Base-by-base conservation (phyloP, 2,888 invertebrate species). In the Tanaodytes sp. region DNA sequence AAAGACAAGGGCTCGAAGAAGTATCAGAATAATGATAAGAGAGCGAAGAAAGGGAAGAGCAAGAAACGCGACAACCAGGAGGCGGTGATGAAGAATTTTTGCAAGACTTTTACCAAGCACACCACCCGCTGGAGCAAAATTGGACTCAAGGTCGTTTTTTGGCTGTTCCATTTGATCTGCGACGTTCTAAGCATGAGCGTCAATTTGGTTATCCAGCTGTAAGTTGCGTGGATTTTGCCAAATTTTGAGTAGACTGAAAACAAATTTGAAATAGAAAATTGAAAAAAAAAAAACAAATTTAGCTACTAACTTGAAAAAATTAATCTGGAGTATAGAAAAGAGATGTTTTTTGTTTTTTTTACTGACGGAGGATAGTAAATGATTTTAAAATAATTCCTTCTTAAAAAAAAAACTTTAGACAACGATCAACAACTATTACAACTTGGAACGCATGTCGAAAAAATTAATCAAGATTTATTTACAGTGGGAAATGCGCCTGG, bases 131-230 rank as follows among this genome's bases (percentile, higher is more conserved):
- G 89, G 88, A 87, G 87, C 82, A 87, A 87, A 82, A 82, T 88
- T 59, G 84, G 86, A 62, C 80, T 88, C 30, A 87, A 87, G 77
- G 89, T 93, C 61, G 83, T 93, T 58, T 87, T 90, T 62, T 95
- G 95, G 95, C 89, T 95, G 64, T 86, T 92, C 72, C 91, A 92
- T 85, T 86, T 95, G 76, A 88, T 95, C 18, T 92, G 91, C 19
- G 94, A 95, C 83, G 92, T 94, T 75, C 89, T 92, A 75, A 90
- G 91, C 64, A 90, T 95, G 87, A 94, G 93, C 81, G 86, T 89
- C 33, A 91, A 91, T 82, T 88, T 92, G 66, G 87, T 90, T 57
- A 88, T 90, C 84, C 91, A 92, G 81, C 86, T 92, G 92, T 91
- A 86, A 90, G 91, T 27, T 27, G n/a, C n/a, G n/a, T n/a, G n/a